Conservation (phyloP, 2,888 invertebrate genomes). For the Campoplex capitator region DNA sequence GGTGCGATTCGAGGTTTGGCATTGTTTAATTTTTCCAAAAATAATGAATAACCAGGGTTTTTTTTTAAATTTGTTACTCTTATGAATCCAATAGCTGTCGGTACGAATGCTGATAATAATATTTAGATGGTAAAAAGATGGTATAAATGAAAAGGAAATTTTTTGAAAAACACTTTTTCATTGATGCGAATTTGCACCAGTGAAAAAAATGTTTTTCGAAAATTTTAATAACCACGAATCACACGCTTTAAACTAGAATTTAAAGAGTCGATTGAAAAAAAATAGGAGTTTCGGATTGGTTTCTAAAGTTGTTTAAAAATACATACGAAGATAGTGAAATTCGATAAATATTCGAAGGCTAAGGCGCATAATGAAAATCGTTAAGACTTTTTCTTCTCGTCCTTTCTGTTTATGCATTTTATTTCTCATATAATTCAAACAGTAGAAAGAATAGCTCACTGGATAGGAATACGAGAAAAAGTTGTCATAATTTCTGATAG, state of each 20-base stretch:
- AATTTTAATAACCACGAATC: too few relatives aligned
- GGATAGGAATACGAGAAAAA: neutral
- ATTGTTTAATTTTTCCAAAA: too few relatives aligned
- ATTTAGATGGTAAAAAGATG: too few relatives aligned
- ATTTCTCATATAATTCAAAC: neutral
- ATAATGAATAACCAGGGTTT: too few relatives aligned
- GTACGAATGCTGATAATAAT: too few relatives aligned
- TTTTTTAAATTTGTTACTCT: too few relatives aligned
- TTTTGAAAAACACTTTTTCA: too few relatives aligned
- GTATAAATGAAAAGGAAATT: too few relatives aligned
- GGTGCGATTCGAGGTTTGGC: too few relatives aligned
- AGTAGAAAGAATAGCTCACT: neutral
- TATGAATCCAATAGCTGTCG: too few relatives aligned
- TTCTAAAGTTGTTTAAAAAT: neutral
- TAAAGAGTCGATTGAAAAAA: neutral
- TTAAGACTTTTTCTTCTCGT: neutral
- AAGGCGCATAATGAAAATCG: neutral
- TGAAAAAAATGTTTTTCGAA: too few relatives aligned
- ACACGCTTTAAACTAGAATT: neutral
- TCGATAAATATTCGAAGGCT: neutral
- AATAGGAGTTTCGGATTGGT: neutral
- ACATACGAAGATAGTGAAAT: neutral
- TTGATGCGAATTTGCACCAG: too few relatives aligned
- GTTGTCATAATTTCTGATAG: neutral
- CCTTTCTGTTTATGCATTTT: neutral